Percentiles rank a stretch among this genome's conserved stretches.
phyloP scores from a whole-genome alignment of 2,888 invertebrate genomes.

The Gymnocheta viridis region DNA sequence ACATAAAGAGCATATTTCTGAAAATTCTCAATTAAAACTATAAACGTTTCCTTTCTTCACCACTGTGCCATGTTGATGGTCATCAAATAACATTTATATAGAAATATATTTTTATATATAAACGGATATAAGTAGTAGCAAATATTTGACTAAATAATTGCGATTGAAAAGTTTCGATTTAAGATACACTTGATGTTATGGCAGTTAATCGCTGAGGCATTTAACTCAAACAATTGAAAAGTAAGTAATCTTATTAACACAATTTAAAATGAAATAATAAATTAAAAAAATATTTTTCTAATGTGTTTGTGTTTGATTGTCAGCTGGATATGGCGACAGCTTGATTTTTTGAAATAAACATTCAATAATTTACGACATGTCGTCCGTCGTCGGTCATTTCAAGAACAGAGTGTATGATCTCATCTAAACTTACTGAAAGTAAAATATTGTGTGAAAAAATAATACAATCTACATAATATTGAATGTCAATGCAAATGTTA shows the following conservation, averaged over 20 bases:
- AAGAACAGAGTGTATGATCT: constrained; percentile 54
- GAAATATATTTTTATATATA: neutral
- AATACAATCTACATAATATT: neutral
- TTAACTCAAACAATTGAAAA: constrained; percentile 18
- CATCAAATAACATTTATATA: neutral
- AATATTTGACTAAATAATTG: constrained; percentile 21
- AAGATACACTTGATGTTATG: constrained; percentile 24
- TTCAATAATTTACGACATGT: constrained; percentile 21
- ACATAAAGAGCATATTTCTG: too few species aligned
- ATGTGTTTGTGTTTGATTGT: neutral
- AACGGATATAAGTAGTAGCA: constrained; percentile 5
- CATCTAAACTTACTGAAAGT: constrained; percentile 49
- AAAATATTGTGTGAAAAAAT: constrained; percentile 34
- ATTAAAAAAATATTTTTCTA: neutral
- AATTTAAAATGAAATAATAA: neutral
- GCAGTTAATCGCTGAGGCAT: neutral
- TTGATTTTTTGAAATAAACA: constrained; percentile 35
- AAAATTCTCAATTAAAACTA: too few species aligned
- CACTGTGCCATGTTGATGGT: neutral
- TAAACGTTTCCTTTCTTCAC: neutral
- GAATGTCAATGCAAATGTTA: constrained; percentile 33
- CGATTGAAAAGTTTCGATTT: constrained; percentile 16
- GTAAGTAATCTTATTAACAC: neutral
- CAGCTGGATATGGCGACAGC: constrained; percentile 41
- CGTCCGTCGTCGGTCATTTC: constrained; percentile 42